Base-by-base conservation (phyloP, 1,140 invertebrate species). In the Acromyrmex echinatior region DNA sequence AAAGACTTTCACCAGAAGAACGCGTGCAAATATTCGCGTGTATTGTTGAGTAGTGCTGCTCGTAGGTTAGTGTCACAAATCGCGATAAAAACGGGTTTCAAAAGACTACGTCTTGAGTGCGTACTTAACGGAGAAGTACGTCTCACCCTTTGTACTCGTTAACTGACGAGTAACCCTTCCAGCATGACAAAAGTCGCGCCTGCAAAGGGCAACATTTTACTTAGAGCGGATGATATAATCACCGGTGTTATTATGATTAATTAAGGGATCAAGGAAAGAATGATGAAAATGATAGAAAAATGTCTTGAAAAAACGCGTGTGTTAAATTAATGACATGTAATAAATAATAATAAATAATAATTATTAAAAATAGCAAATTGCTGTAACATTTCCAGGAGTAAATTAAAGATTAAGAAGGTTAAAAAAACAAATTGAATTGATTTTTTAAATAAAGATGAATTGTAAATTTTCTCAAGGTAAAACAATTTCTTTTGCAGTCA, bases 61-160 rank as follows among this genome's bases (percentile, higher is more conserved):
- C 49, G 25, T 35, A 25, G 58, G 45, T 31, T 66, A 56, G 28
- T 49, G 79, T 84, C 58, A 73, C 51, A 68, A 39, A 63, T 87
- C 71, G 51, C 31, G 51, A 77, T 76, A 81, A 74, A 85, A 87
- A 85, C 86, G 51, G 39, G 39, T 87, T 87, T 87, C 84, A 86
- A 82, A 85, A 63, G 86, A 77, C 51, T 70, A 87, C 62, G 31
- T 5, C 53, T 60, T 56, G 39, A 80, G 77, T 62, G 28, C 28
- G 51, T 66, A 66, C 60, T 78, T 16, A 21, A 86, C 45, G 60
- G 21, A 86, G 63, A 86, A 86, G 70, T 62, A 25, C 28, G 58
- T 76, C 45, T n/a, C 80, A 76, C 70, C 56, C 70, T 76, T 58
- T 58, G 56, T 45, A 9, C n/a, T 9, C 39, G 14, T 84, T 76